These are phyloP conservation scores for Aphelenchoides avenae DNA, from an alignment of 1,140 invertebrate genomes.

Conservation along the genomic window DNA sequence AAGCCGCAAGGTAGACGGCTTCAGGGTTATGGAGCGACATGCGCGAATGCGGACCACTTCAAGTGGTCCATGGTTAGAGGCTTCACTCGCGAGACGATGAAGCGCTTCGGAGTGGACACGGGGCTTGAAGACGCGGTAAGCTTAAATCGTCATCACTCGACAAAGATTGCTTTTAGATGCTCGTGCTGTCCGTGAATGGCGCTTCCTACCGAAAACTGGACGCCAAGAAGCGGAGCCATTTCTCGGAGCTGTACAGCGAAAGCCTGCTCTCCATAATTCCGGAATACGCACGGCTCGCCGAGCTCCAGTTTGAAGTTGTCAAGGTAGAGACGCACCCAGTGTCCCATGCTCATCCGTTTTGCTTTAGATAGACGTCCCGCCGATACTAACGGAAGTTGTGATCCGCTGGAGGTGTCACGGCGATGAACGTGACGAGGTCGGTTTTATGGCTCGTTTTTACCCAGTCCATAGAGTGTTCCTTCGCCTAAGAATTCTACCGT, in stretches of 20 bases:
- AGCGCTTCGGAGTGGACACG: no score
- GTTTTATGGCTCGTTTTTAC: conserved; percentile 15
- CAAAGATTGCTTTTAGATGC: conserved; percentile 20
- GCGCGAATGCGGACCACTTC: no score
- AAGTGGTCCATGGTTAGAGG: no score
- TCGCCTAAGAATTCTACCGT: not conserved
- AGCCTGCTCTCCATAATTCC: conserved; percentile 24
- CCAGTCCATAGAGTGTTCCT: no score
- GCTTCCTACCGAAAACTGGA: conserved; percentile 26
- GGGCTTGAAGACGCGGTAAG: no score
- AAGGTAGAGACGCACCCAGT: not conserved
- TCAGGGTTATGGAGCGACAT: no score
- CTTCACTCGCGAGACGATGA: no score
- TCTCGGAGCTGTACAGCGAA: conserved; percentile 25
- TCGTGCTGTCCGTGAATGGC: conserved; percentile 12
- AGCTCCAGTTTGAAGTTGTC: conserved; percentile 17
- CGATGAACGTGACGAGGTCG: conserved; percentile 21
- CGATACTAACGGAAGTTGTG: conserved; percentile 23
- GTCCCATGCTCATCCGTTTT: conserved; percentile 12
- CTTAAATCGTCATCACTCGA: no score
- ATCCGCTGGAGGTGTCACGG: conserved; percentile 34
- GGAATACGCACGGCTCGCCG: conserved; percentile 14
- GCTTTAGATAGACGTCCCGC: conserved; percentile 44
- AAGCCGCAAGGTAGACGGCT: no score
- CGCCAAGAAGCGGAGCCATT: conserved; percentile 37